Percentiles rank a stretch among this genome's conserved stretches.
phyloP scores from a whole-genome alignment of 2,113 vertebrate species.

The Pteropus alecto region DNA sequence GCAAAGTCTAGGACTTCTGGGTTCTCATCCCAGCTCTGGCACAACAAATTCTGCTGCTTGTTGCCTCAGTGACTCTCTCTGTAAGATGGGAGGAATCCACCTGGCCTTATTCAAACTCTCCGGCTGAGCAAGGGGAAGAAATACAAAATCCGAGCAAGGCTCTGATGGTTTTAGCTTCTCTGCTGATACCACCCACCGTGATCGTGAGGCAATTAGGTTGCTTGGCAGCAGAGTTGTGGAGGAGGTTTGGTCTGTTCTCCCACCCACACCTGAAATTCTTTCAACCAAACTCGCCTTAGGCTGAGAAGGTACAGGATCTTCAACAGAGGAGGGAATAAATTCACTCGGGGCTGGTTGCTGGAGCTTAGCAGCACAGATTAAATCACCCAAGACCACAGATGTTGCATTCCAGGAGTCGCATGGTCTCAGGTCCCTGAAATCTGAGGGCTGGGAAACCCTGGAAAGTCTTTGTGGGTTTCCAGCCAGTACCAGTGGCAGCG shows the following conservation, averaged over 20 bases:
- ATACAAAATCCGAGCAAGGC: background rate
- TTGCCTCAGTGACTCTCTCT: background rate
- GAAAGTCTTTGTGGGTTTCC: background rate
- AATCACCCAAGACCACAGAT: background rate
- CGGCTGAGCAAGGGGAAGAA: conserved; percentile 4
- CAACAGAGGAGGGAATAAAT: background rate
- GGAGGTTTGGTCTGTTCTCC: conserved; percentile 60
- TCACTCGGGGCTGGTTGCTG: background rate
- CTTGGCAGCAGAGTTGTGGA: conserved; percentile 37
- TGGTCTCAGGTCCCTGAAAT: background rate
- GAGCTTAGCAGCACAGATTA: background rate
- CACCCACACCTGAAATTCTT: conserved; percentile 59
- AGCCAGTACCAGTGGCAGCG: background rate
- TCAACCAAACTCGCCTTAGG: background rate
- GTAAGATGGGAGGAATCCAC: background rate
- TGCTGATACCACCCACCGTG: conserved; percentile 44
- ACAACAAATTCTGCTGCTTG: background rate
- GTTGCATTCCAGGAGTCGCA: background rate
- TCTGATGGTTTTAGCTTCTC: conserved; percentile 12
- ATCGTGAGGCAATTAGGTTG: background rate
- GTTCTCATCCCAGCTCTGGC: background rate
- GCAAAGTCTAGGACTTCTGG: background rate
- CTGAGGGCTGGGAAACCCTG: background rate
- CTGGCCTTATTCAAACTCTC: background rate
- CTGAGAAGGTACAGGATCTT: background rate